Conservation (phyloP, 2,797 vertebrate species). For the Sebastes variabilis region DNA sequence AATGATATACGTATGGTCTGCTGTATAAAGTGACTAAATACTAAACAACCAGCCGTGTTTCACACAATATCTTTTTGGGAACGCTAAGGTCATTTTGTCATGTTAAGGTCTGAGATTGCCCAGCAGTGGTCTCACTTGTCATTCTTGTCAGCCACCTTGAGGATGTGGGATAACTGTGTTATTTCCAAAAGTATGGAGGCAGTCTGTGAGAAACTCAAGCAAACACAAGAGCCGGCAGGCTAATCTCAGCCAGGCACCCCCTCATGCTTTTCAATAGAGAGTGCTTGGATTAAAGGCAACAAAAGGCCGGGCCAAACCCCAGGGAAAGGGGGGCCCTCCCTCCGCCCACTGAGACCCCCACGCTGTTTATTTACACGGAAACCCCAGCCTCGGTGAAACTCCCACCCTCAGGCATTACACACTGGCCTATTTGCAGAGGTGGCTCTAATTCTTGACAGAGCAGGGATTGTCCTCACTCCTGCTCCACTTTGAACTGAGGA, state of each 20-base stretch:
- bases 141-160: constrained; percentile 75
- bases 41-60: constrained; percentile 36
- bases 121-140: constrained; percentile 72
- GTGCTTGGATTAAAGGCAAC: constrained; percentile 87
- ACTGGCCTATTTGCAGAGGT: constrained; percentile 85
- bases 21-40: constrained; percentile 4
- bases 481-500: constrained; percentile 69
- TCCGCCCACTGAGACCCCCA: constrained; percentile 82
- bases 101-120: constrained; percentile 64
- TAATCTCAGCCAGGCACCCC: constrained; percentile 83
- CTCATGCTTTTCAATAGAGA: constrained; percentile 77
- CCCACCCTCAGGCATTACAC: constrained; percentile 81
- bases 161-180: constrained; percentile 79
- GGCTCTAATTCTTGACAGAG: constrained; percentile 85
- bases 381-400: constrained; percentile 80
- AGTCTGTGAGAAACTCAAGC: constrained; percentile 81
- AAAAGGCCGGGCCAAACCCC: constrained; percentile 82
- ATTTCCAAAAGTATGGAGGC: constrained; percentile 74
- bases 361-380: constrained; percentile 88
- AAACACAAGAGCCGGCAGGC: constrained; percentile 79
- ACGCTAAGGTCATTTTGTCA: constrained; percentile 61
- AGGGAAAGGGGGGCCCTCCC: constrained; percentile 71
- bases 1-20: neutral
- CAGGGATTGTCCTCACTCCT: constrained; percentile 74
- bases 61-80: constrained; percentile 32